phyloP scores from a whole-genome alignment of 2,888 invertebrate genomes.

The Aspidapion aeneum region DNA sequence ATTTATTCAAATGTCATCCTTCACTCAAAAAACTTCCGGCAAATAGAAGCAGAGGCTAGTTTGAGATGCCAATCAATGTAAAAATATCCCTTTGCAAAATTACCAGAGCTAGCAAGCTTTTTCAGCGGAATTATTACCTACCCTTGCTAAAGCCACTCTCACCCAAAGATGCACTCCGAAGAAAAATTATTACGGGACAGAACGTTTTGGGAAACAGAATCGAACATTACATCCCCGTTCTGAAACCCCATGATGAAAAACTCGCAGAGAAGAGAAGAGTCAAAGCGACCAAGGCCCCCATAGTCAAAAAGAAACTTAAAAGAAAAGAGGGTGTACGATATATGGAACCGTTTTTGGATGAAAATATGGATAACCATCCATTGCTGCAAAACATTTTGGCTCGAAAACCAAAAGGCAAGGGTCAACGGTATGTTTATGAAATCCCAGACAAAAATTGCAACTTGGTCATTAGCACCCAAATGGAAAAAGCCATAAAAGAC shows the following conservation, averaged over 20 bases:
- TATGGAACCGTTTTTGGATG: conserved; percentile 43
- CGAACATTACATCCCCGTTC: conserved; percentile 76
- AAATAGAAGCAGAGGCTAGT: conserved; percentile 30
- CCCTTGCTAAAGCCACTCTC: conserved; percentile 77
- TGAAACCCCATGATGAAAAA: conserved; percentile 50
- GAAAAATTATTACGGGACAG: conserved; percentile 75
- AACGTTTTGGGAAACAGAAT: conserved; percentile 54
- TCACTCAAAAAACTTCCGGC: conserved; percentile 16
- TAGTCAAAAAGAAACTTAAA: conserved; percentile 43
- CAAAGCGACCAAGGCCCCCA: conserved; percentile 43
- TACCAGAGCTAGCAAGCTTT: conserved; percentile 72
- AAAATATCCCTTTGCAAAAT: conserved; percentile 66
- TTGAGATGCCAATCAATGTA: conserved; percentile 43
- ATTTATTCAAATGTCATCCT: too few relatives aligned
- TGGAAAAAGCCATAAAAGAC: conserved; percentile 72
- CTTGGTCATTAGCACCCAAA: conserved; percentile 65
- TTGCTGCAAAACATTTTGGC: conserved; percentile 48
- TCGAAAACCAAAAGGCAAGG: conserved; percentile 52
- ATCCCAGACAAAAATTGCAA: conserved; percentile 68
- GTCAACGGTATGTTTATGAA: conserved; percentile 65
- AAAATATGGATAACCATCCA: conserved; percentile 42
- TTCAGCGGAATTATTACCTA: conserved; percentile 79
- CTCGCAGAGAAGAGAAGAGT: conserved; percentile 35
- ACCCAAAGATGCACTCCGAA: conserved; percentile 74
- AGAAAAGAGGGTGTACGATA: conserved; percentile 38